Evolutionary conservation across 2,113 vertebrate species (phyloP), one percentile per base, ranked within the genome.

Genomic region (Pachyramphus minor): DNA sequence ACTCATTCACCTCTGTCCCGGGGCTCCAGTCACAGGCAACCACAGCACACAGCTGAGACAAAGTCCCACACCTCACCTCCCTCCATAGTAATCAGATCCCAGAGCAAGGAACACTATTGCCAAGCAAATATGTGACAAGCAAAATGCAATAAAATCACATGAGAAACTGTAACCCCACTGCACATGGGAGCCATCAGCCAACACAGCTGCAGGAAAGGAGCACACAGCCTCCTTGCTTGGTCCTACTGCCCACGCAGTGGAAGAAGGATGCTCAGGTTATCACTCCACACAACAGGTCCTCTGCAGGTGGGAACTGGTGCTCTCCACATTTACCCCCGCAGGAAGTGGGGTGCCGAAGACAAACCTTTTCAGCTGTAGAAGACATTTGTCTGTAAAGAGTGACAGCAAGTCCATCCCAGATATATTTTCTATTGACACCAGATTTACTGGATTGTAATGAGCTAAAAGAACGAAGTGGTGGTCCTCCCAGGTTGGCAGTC

Each of bases 381-480:
- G 12, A 8, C 10, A 63, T 14, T 14, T 60, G 12, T 75, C 58
- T 82, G 45, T 35, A 56, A 90, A 75, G n/a, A 75, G 31, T 44
- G 64, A 63, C 35, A 74, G 44, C 44, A 77, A 72, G 44, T 37
- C 35, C 23, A 87, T 82, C 86, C 77, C 87, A 84, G 67, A 66
- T 92, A 80, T 31, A 45, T 84, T 95, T 97, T 84, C 72, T 89
- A 64, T 44, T 89, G 89, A 89, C n/a, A 81, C 75, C 81, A 93
- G 75, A 96, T 95, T 90, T 94, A 93, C 53, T 64, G n/a, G 62
- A 42, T 76, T 95, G 52, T 83, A 96, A 93, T 83, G 62, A 95
- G 72, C 50, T 94, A 80, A 93, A 94, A 92, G 91, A 96, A 53
- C 66, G 84, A 95, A 94, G 52, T 63, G 84, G 50, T 17, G 19